Evolutionary conservation across 2,888 invertebrate species (phyloP).

Genomic region (Caradrina clavipalpis): DNA sequence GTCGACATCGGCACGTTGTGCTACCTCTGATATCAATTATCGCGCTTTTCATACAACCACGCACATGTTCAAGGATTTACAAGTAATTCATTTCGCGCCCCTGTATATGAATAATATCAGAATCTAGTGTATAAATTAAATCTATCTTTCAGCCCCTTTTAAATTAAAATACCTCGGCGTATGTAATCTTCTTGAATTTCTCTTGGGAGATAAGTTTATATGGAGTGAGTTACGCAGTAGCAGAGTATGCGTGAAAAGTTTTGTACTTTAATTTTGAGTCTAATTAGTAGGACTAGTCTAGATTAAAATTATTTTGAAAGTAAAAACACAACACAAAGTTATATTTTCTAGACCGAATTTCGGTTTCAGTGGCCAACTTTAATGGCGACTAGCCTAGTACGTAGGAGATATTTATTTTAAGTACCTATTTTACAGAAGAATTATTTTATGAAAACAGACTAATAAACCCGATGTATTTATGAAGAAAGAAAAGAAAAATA

Average conservation of each 20-base stretch:
- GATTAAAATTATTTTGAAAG: constrained; percentile 8
- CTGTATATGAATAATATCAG: constrained; percentile 49
- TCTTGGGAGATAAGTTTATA: constrained; percentile 37
- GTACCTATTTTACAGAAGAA: no score
- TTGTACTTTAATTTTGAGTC: constrained; percentile 21
- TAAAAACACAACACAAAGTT: neutral
- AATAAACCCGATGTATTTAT: no score
- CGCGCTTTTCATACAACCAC: neutral
- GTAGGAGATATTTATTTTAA: no score
- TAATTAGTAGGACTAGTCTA: constrained; percentile 27
- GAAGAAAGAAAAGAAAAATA: no score
- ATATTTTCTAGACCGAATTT: neutral
- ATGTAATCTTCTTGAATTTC: constrained; percentile 51
- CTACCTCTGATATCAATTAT: neutral
- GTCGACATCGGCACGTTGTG: neutral
- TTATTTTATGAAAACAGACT: no score
- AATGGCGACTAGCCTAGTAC: neutral
- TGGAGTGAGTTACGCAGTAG: constrained; percentile 1
- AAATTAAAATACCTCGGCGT: constrained; percentile 46
- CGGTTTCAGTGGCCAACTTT: neutral
- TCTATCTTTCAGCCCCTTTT: constrained; percentile 32
- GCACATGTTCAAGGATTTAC: constrained; percentile 33
- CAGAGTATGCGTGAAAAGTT: constrained; percentile 17
- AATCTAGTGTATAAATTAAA: constrained; percentile 49
- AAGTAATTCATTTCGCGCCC: constrained; percentile 50